Base-by-base conservation (phyloP, 2,113 vertebrate genomes). In the Psittacara wagleri region DNA sequence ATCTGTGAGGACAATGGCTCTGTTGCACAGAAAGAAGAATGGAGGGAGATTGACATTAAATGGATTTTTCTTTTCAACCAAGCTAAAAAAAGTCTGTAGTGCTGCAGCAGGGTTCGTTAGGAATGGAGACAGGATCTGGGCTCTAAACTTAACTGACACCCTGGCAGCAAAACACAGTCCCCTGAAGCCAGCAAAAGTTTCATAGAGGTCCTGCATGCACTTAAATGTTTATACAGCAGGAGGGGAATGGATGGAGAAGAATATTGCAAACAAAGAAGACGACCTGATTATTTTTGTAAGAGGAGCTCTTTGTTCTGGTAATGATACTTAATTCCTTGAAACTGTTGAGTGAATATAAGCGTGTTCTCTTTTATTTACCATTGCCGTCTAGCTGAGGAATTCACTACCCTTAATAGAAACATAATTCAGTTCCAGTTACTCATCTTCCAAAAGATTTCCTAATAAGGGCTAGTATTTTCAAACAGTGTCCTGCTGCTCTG, bases 381-480 rank as follows among this genome's bases (percentile, higher is more conserved):
- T 94, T 94, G 84, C 97, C 16, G 88, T 97, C 97, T 72, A 63
- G 41, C 94, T 63, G 64, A 95, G 94, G 95, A 98, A 97, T 98
- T 95, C 97, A 76, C 93, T 97, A 73, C 97, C 96, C 94, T 93
- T 95, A 97, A 97, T 94, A 97, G 97, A 97, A 97, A 97, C 95
- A 95, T 80, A 82, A 76, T 92, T 96, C 83, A 66, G 64, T 95
- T 90, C 88, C 92, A 96, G 94, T 89, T 97, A 82, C 95, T 97
- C 98, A 82, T 97, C 96, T 97, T 96, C 96, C 92, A 92, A 73
- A 94, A 97, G 96, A 98, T 98, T 96, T 74, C 98, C 98, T 97
- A 98, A 98, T 98, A 98, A 98, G 98, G 98, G 82, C 73, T 96
- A 88, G 86, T 95, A 95, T 96, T 97, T 97, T 95, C 94, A 98